Base-by-base conservation (phyloP, 2,797 vertebrate genomes). In the Chloroceryle amazona region DNA sequence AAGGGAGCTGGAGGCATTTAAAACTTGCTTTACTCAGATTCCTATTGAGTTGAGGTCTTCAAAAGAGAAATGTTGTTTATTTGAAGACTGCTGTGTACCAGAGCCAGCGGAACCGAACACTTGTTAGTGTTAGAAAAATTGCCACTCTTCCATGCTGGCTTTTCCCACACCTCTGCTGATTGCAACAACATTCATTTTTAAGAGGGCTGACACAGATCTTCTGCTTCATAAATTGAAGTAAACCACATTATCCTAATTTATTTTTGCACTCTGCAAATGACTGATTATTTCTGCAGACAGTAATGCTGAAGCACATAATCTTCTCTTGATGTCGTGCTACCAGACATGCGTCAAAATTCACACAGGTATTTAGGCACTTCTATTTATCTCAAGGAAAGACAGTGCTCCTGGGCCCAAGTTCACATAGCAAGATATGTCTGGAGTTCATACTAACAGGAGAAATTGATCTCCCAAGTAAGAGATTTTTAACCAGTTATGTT, bases 51-150 rank as follows among this genome's bases (percentile, higher is more conserved):
- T 6, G 29, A 90, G 60, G 60, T 82, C 86, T 90, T 97, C 89
- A 93, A 95, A 95, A 91, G 78, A 83, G 65, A 83, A 93, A 82
- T 46, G 39, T 35, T 97, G 74, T 90, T 96, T 96, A 86, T 92
- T 92, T 92, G 90, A 94, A 96, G 94, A 87, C 9, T 16, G 23
- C 35, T 86, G 58, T 60, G 37, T 63, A 89, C 74, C 82, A 82
- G 61, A 95, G 82, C 75, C 73, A 89, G 46, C 33, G 68, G 52
- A 96, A 89, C 61, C 8, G 25, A 94, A 94, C 25, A 21, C 57
- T 75, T 90, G 55, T 83, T 29, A 94, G 74, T 68, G n/a, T 84
- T 61, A 85, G 61, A 60, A 91, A 41, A 86, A 76, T 26, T 35
- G 37, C 44, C 23, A 17, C 37, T 61, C 54, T 76, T 89, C 52